Evolutionary conservation across 2,797 vertebrate genomes (phyloP), one percentile per base, ranked within the genome.

Genomic region (Lindbergichthys nudifrons): DNA sequence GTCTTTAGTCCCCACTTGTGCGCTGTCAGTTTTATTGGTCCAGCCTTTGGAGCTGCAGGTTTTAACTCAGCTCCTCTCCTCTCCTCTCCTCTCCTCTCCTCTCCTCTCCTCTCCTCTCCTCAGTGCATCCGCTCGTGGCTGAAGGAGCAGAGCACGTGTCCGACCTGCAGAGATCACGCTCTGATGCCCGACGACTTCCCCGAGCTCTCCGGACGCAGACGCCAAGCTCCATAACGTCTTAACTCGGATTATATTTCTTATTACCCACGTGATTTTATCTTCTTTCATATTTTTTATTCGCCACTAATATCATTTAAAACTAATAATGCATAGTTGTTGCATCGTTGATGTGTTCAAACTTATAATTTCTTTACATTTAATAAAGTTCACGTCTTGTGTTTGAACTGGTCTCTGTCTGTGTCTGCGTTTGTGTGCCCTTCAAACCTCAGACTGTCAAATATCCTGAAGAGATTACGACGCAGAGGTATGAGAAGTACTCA

Each of bases 101-200:
- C 21, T 21, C 21, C 21, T 26, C 26, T 5, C 4, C 3, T 26
- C 26, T 26, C 26, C 4, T 4, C 26, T 26, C 26, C 26, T 26
- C 7, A 36, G 32, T 99, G 98, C 61, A 96, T 98, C 16, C 91
- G 83, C 23, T 94, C 87, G 0, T 96, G 97, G 96, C 95, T 97
- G 59, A 96, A 94, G 84, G 95, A 96, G 70, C 96, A 97, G 41
- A 96, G 91, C 54, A 94, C 95, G 12, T 99, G 98, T 84, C 98
- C 98, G 0, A 96, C 96, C 61, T 99, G 98, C 89, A 94, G 95
- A 1, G 87, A 87, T 2, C 93, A 92, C 0, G 89, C 91, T 0
- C 84, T 96, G 14, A 79, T 95, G 15, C 91, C 92, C 0, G 96
- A 96, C 30, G 96, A 97, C 9, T 97, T 96, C 64, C 96, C 96